Evolutionary conservation across 2,888 invertebrate genomes (phyloP), one percentile per base, ranked within the genome.

Genomic region (Tolmerus cingulatus): DNA sequence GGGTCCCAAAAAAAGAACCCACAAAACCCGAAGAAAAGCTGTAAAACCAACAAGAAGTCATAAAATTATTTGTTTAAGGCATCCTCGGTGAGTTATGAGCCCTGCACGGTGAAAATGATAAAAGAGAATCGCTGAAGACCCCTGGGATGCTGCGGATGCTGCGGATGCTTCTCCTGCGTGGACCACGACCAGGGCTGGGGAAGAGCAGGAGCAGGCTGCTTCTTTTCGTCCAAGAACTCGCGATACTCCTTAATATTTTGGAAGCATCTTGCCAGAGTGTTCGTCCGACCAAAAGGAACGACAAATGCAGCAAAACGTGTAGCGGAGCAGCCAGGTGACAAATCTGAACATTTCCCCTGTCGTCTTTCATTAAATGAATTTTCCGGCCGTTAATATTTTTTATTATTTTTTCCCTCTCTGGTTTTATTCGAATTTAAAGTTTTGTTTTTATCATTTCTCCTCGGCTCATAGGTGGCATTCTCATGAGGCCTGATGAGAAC

Each of bases 31-130:
- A 86, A 86, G 77, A 51, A 77, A 55, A 86, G 86, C 76, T 86
- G 55, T 86, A 86, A 86, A 86, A 86, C 86, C 86, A 86, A 86
- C 86, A 86, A 86, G 77, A 86, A 77, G 77, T 77, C 51, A 77
- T 86, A 77, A 86, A 86, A 86, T 86, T 86, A 86, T 86, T 86
- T 86, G 85, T 86, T 86, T 86, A 86, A 86, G 77, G 77, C 77
- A 86, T 51, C 77, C 8, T 55, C 76, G 34, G 77, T 76, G 86
- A 86, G 55, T 77, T 86, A 86, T 86, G 86, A 46, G 12, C 85
- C n/a, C 27, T 82, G 51, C 57, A 82, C 82, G 14, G 82, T 82
- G 51, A 51, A 79, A 51, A 82, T 82, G 82, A 82, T 82, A 82
- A 82, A 82, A 82, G 82, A 66, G 82, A 82, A 82, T 82, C 82